Conservation (phyloP, 2,113 vertebrate genomes). For the Crypturellus undulatus region DNA sequence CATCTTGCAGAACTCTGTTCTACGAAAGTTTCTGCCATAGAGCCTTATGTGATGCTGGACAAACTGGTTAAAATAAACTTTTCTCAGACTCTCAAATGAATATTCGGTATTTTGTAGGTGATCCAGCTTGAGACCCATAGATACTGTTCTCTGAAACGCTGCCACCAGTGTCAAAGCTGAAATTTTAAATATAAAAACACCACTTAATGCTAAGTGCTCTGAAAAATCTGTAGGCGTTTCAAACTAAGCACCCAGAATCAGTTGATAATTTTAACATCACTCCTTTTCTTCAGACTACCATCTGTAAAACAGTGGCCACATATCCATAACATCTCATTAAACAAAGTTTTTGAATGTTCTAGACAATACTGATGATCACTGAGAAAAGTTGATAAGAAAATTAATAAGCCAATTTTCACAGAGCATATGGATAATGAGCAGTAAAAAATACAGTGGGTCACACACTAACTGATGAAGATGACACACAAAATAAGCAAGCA, state of each 20-base stretch:
- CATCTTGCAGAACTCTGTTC: neutral
- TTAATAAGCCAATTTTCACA: neutral
- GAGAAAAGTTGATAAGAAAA: neutral
- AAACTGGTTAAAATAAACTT: neutral
- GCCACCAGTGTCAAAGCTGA: neutral
- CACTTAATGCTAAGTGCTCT: neutral
- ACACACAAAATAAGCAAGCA: neutral
- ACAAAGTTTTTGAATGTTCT: neutral
- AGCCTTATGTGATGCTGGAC: neutral
- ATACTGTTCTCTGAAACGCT: neutral
- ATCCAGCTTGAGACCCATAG: neutral
- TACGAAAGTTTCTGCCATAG: neutral
- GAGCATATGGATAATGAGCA: neutral
- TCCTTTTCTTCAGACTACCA: neutral
- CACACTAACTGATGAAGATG: neutral
- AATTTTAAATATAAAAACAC: neutral
- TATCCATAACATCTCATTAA: neutral
- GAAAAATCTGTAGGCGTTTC: neutral
- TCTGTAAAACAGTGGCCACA: neutral
- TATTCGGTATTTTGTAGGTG: neutral
- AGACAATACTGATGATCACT: neutral
- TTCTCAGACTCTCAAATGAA: neutral
- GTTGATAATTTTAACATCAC: neutral
- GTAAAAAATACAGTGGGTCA: neutral
- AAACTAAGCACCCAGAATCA: neutral